Percentiles rank a stretch among this genome's conserved stretches.
Evolutionary conservation across 2,797 vertebrate genomes (phyloP).

Genomic region (Sciaenops ocellatus): DNA sequence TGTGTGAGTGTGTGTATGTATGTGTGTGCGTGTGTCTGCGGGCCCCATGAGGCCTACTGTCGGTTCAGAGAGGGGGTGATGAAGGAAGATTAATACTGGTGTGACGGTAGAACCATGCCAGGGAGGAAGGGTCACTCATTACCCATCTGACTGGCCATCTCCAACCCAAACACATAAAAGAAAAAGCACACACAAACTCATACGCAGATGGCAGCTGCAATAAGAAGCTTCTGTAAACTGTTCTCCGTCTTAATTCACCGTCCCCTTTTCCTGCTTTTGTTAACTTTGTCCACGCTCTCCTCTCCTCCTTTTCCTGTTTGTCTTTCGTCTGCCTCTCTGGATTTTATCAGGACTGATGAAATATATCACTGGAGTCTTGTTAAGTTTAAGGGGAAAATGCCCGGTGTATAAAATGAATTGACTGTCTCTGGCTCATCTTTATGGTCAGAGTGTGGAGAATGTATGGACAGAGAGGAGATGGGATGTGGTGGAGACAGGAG

Average conservation of each 20-base stretch:
- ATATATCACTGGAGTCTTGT: slow-evolving; percentile 48
- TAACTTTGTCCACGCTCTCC: slow-evolving; percentile 39
- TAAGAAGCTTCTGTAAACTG: slow-evolving; percentile 52
- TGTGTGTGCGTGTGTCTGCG: slow-evolving; percentile 21
- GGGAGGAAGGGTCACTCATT: slow-evolving; percentile 80
- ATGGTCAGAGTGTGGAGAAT: slow-evolving; percentile 55
- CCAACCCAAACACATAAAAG: slow-evolving; percentile 42
- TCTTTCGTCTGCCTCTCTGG: slow-evolving; percentile 42
- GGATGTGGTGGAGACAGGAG: slow-evolving; percentile 70
- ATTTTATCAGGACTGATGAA: slow-evolving; percentile 51
- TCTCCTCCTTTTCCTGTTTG: slow-evolving; percentile 53
- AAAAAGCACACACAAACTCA: slow-evolving; percentile 33
- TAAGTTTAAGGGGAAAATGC: slow-evolving; percentile 54
- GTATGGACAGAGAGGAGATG: slow-evolving; percentile 65
- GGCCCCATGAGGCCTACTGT: slow-evolving; percentile 76
- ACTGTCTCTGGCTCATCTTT: slow-evolving; percentile 64
- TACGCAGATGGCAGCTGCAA: slow-evolving; percentile 53
- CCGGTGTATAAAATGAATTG: slow-evolving; percentile 64
- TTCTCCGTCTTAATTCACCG: slow-evolving; percentile 27
- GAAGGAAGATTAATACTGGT: slow-evolving; percentile 84
- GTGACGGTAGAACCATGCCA: slow-evolving; percentile 76
- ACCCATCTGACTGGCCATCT: slow-evolving; percentile 78
- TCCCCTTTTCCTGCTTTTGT: slow-evolving; percentile 53
- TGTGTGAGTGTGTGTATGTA: slow-evolving; percentile 36
- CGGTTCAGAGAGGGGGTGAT: slow-evolving; percentile 70